Percentiles rank a stretch among this genome's conserved stretches.
Conservation (phyloP, 2,888 invertebrate species). For the Xestia rhomboidea region DNA sequence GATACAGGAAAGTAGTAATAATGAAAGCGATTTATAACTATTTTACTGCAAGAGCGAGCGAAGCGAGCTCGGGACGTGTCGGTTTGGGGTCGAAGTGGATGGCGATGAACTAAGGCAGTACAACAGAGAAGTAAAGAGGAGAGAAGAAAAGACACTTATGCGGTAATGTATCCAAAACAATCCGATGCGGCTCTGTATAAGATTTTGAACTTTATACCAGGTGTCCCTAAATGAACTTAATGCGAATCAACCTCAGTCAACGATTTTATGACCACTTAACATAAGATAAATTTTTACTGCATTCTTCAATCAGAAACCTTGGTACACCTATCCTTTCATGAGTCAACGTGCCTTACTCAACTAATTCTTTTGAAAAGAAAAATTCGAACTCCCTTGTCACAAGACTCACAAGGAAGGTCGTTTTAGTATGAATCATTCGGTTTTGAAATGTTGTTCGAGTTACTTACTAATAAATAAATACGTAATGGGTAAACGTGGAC, state of each 20-base stretch:
- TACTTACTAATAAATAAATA: conserved; percentile 29
- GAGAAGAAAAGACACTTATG: neutral
- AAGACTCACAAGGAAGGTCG: conserved; percentile 37
- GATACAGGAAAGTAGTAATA: too few species aligned
- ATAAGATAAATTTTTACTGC: conserved; percentile 7
- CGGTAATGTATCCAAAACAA: neutral
- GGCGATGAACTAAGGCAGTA: neutral
- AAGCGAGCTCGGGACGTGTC: too few species aligned
- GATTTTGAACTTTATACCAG: neutral
- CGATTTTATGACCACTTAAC: conserved; percentile 12
- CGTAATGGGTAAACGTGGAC: neutral
- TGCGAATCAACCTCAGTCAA: neutral
- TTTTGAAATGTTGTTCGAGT: conserved; percentile 18
- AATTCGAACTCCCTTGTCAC: conserved; percentile 44
- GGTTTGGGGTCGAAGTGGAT: too few species aligned
- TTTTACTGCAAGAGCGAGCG: too few species aligned
- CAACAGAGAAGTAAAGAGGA: neutral
- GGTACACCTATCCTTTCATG: conserved; percentile 44
- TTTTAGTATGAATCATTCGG: conserved; percentile 53
- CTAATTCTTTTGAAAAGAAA: conserved; percentile 59
- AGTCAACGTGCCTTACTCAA: conserved; percentile 61
- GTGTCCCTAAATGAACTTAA: neutral
- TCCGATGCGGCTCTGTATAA: neutral
- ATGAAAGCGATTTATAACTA: too few species aligned
- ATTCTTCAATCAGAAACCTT: conserved; percentile 42